Base-by-base conservation (phyloP, 2,797 vertebrate species). In the Platalea minor region DNA sequence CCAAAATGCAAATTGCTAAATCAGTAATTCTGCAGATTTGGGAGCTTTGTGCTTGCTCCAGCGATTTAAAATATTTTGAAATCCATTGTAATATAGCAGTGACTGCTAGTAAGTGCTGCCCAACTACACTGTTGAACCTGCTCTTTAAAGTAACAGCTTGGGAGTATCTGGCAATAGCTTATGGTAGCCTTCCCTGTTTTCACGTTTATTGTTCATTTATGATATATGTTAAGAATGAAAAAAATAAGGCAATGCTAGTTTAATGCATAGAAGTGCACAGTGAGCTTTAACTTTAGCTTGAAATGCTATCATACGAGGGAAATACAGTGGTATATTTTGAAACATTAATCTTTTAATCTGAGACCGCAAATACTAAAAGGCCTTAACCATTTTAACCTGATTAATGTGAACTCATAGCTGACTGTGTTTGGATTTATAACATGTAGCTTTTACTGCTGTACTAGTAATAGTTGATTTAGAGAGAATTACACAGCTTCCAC, bases 301-400 rank as follows among this genome's bases (percentile, higher is more conserved):
- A 31, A 91, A 74, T 72, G 33, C 39, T 84, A 7, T 87, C 33
- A 29, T 61, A 24, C 45, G 39, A 56, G 54, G 51, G 13, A 74
- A 77, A 53, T 86, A 76, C 0, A 5, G 41, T 80, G 61, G 15
- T 48, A 15, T 46, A 60, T 63, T 69, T 92, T 85, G 48, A 75
- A 92, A 96, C 92, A 78, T 13, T 51, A 56, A 74, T 87, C 64
- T 82, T 89, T 89, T 89, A 85, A 89, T 82, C 33, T 95, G 70
- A 93, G 41, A 87, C 25, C 4, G 8, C 56, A 93, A 59, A 82
- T 90, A 56, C 33, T 85, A 67, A 92, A 87, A 92, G 20, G 24
- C 33, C 25, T 68, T 89, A 79, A 70, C 25, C 31, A n/a, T 94
- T 95, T 91, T 75, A 78, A 82, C 68, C 63, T 74, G 45, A 74